Conservation (phyloP, 1,140 invertebrate species). For the Maconellicoccus hirsutus region DNA sequence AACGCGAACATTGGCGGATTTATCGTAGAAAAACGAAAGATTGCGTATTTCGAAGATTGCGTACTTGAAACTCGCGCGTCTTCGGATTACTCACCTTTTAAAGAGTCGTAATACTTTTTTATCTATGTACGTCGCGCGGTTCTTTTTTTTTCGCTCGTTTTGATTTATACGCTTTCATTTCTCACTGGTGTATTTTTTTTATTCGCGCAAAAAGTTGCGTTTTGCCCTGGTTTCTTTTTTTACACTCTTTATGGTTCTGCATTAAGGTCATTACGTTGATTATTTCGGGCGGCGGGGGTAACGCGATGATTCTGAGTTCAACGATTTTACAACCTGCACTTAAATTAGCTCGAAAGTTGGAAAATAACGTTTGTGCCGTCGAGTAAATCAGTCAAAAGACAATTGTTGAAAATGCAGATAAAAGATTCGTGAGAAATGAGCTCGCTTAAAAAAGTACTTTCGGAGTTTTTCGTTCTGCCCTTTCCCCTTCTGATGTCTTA, state of each 20-base stretch:
- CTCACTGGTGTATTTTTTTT: too few species aligned
- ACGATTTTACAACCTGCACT: not conserved
- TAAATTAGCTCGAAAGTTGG: not conserved
- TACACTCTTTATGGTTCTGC: not conserved
- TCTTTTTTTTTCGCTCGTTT: not conserved
- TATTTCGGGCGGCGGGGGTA: not conserved
- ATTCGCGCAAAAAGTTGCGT: not conserved
- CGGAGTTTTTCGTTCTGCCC: too few species aligned
- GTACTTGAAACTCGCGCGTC: not conserved
- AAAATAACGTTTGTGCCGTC: not conserved
- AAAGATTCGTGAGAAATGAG: too few species aligned
- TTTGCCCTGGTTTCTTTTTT: not conserved
- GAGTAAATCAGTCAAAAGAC: not conserved
- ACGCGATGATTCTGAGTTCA: not conserved
- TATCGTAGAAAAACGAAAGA: not conserved
- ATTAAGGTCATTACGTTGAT: not conserved
- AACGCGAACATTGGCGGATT: too few species aligned
- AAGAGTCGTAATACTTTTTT: not conserved
- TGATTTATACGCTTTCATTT: conserved; percentile 3
- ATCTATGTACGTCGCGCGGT: not conserved
- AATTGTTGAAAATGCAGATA: not conserved
- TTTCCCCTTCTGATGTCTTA: too few species aligned
- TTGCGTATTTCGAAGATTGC: conserved; percentile 1
- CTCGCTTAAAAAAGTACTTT: too few species aligned
- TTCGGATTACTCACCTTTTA: not conserved